Evolutionary conservation across 2,797 vertebrate genomes (phyloP).

Genomic region (Amphiprion clarkii): DNA sequence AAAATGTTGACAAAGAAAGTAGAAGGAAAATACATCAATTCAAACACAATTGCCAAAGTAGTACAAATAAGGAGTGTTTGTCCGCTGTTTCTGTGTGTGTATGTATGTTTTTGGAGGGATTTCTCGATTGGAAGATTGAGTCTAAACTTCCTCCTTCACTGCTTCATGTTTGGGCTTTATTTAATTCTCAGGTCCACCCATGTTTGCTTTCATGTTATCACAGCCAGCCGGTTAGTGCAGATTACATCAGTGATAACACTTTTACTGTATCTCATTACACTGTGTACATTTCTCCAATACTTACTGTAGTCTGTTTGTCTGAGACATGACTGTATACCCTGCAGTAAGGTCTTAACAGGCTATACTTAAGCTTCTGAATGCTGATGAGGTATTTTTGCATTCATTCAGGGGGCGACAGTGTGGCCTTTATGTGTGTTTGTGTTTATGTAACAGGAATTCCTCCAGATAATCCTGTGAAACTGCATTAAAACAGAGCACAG

Average conservation of each 20-base stretch:
- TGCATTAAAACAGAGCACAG: constrained; percentile 32
- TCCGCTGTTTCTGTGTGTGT: too few relatives aligned
- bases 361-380: constrained; percentile 28
- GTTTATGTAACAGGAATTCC: constrained; percentile 67
- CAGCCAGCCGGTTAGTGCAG: constrained; percentile 34
- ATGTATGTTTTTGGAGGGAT: not conserved
- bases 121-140: not conserved
- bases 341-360: constrained; percentile 16
- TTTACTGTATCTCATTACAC: constrained; percentile 5
- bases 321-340: not conserved
- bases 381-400: constrained; percentile 37
- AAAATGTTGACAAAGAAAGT: too few relatives aligned
- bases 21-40: too few relatives aligned
- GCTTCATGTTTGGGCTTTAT: constrained; percentile 17
- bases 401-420: constrained; percentile 39
- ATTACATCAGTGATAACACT: constrained; percentile 9
- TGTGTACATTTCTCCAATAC: constrained; percentile 19
- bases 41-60: not conserved
- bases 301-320: not conserved
- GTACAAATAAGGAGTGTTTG: too few relatives aligned
- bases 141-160: constrained; percentile 9
- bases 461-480: constrained; percentile 62
- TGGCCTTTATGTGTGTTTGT: constrained; percentile 41
- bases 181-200: constrained; percentile 48
- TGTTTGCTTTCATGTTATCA: constrained; percentile 57